Percentiles rank a stretch among this genome's conserved stretches.
These are phyloP conservation scores for Clamator glandarius DNA, from an alignment of 2,797 vertebrate genomes.

Conservation along the genomic window DNA sequence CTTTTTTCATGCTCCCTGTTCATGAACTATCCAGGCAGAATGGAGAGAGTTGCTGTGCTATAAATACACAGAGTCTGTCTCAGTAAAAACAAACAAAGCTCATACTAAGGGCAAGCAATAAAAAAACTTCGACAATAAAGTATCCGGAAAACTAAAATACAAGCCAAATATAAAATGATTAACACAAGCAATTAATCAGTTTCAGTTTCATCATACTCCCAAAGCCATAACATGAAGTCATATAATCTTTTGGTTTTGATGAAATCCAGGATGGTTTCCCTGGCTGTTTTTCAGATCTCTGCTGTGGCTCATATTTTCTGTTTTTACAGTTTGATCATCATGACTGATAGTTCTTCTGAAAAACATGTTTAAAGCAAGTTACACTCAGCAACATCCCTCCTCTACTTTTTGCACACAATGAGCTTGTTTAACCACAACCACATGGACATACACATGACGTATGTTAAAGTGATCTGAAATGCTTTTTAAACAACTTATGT, in stretches of 20 bases:
- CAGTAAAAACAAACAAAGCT: constrained; percentile 46
- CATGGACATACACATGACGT: accelerated
- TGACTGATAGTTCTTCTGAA: constrained; percentile 6
- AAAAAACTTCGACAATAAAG: constrained; percentile 41
- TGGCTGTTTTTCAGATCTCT: not conserved
- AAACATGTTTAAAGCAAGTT: not conserved
- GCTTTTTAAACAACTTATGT: not conserved
- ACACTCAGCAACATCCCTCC: not conserved
- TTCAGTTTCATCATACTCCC: not conserved
- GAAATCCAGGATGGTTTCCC: not conserved
- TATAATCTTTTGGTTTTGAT: not conserved
- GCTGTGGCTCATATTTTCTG: not conserved
- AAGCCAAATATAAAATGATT: constrained; percentile 37
- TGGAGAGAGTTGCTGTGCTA: not conserved
- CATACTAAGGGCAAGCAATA: not conserved
- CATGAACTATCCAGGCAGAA: not conserved
- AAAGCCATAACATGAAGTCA: not conserved
- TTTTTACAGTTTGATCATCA: constrained; percentile 13
- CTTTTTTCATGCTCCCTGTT: not conserved
- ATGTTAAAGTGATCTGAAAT: not conserved
- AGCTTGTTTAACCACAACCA: not conserved
- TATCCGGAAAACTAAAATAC: constrained; percentile 23
- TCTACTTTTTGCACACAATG: not conserved
- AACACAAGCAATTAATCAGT: constrained; percentile 13
- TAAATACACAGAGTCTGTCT: constrained; percentile 28